phyloP scores from a whole-genome alignment of 2,888 invertebrate genomes.

The Copidosoma aretas region DNA sequence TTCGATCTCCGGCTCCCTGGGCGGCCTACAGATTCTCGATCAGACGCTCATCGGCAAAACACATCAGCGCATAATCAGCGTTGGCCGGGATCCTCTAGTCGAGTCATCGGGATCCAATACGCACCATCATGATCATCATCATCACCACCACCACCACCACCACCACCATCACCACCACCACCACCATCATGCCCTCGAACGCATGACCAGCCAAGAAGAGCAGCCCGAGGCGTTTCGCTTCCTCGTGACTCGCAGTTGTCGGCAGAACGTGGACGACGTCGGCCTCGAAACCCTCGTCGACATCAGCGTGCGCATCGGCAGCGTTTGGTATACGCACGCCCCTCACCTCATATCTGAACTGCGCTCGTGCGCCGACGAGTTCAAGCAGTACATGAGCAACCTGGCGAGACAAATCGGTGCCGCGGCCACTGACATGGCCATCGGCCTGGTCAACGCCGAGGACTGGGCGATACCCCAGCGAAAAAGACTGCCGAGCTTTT shows the following conservation, averaged over 20 bases:
- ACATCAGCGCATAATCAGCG: constrained; percentile 85
- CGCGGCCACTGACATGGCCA: constrained; percentile 93
- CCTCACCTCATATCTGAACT: constrained; percentile 85
- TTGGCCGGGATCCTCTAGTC: constrained; percentile 77
- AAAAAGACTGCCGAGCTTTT: constrained; percentile 63
- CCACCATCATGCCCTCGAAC: constrained; percentile 47
- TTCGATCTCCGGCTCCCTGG: constrained; percentile 83
- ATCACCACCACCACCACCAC: constrained; percentile 20
- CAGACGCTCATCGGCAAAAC: constrained; percentile 83
- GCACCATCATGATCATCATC: background rate
- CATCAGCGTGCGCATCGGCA: constrained; percentile 58
- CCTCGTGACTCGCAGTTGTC: constrained; percentile 59
- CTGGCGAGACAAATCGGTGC: constrained; percentile 85
- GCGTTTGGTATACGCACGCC: constrained; percentile 91
- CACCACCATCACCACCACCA: too few relatives aligned
- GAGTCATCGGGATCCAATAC: constrained; percentile 54
- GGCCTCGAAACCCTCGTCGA: constrained; percentile 55
- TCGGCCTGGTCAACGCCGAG: constrained; percentile 82
- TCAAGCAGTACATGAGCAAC: constrained; percentile 85
- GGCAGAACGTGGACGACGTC: constrained; percentile 37
- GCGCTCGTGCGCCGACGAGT: constrained; percentile 87
- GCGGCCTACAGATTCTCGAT: constrained; percentile 89
- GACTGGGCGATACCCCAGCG: constrained; percentile 63
- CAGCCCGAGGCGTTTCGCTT: constrained; percentile 66
- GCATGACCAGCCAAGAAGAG: constrained; percentile 50